phyloP scores from a whole-genome alignment of 2,888 invertebrate genomes.

The Drosophila yooni region DNA sequence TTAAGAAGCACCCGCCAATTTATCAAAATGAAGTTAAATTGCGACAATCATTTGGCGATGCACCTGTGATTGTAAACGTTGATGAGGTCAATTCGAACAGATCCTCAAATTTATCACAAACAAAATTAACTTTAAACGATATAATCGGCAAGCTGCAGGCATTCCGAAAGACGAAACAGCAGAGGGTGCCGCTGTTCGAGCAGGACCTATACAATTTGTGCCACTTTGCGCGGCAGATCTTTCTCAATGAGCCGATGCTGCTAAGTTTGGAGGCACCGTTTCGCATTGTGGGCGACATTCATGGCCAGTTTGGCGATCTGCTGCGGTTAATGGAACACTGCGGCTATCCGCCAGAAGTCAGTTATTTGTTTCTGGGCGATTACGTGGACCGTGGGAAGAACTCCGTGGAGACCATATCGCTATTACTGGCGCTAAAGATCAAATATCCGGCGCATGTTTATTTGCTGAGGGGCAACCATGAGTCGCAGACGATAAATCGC shows the following conservation, averaged over 20 bases:
- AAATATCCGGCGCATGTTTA: constrained; percentile 33
- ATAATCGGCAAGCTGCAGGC: constrained; percentile 20
- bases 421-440: constrained; percentile 42
- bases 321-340: constrained; percentile 30
- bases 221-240: constrained; percentile 15
- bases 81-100: background rate
- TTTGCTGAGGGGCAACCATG: constrained; percentile 83
- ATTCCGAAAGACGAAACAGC: constrained; percentile 11
- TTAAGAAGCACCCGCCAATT: background rate
- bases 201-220: constrained; percentile 28
- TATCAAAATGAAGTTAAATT: background rate
- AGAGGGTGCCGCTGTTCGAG: constrained; percentile 24
- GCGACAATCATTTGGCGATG: background rate
- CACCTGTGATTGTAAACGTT: background rate
- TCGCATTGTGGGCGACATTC: constrained; percentile 45
- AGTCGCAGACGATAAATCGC: constrained; percentile 97
- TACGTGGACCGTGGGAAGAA: constrained; percentile 56
- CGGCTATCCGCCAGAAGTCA: constrained; percentile 29
- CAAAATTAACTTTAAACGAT: background rate
- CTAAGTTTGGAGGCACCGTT: constrained; percentile 31
- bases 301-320: constrained; percentile 50
- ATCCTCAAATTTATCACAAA: background rate
- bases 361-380: constrained; percentile 52
- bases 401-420: constrained; percentile 44
- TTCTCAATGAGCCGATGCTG: constrained; percentile 42